These are phyloP conservation scores for Drosophila kokeensis DNA, from an alignment of 2,888 invertebrate species.

Conservation along the genomic window DNA sequence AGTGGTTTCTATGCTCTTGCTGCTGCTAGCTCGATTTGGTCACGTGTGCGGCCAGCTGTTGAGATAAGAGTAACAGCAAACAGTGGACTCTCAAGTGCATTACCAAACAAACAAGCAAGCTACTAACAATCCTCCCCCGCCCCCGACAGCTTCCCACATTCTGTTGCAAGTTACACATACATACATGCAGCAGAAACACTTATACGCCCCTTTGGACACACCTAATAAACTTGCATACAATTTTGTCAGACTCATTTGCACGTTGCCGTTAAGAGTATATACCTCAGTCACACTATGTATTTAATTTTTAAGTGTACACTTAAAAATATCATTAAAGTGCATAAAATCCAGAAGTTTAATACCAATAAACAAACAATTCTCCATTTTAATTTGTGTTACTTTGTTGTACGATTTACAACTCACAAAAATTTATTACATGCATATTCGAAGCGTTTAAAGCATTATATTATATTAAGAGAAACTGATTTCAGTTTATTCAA, in stretches of 20 bases:
- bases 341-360: background rate
- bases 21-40: conserved; percentile 50
- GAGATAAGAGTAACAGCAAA: conserved; percentile 58
- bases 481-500: background rate
- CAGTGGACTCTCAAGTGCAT: conserved; percentile 67
- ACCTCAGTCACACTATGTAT: background rate
- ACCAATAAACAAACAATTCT: background rate
- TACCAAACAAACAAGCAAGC: conserved; percentile 33
- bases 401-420: background rate
- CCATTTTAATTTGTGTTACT: background rate
- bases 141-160: background rate
- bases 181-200: conserved; percentile 27
- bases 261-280: conserved; percentile 2
- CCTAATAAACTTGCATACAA: conserved; percentile 38
- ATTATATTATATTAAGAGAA: background rate
- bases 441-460: background rate
- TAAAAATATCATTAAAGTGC: conserved; percentile 8
- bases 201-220: conserved; percentile 52
- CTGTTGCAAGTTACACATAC: conserved; percentile 3
- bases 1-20: conserved; percentile 49
- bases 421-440: background rate
- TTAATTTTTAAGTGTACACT: background rate
- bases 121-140: background rate
- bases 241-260: conserved; percentile 26
- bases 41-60: conserved; percentile 70